Percentiles rank a stretch among this genome's conserved stretches.
Evolutionary conservation across 1,140 invertebrate species (phyloP).

Genomic region (Trichonephila clavipes): DNA sequence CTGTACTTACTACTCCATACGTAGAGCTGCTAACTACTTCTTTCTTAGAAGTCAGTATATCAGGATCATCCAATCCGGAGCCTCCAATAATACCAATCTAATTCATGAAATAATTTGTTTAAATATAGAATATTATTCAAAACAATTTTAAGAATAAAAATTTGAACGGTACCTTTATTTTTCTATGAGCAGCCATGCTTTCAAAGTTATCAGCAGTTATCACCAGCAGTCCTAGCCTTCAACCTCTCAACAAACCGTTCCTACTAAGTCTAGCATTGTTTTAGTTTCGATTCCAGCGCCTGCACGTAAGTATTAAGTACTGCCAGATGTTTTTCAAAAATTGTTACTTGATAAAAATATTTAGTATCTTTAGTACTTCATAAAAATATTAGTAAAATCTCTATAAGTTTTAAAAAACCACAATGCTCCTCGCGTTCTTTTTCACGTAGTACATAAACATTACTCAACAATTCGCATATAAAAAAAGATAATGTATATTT

Average conservation of each 20-base stretch:
- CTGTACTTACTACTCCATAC: slow-evolving; percentile 85
- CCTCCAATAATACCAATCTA: slow-evolving; percentile 98
- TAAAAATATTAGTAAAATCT: too few species aligned
- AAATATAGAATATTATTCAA: not conserved
- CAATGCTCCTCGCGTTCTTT: too few species aligned
- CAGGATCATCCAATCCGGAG: slow-evolving; percentile 92
- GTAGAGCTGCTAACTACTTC: slow-evolving; percentile 88
- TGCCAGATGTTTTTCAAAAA: not conserved
- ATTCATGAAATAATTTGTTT: not conserved
- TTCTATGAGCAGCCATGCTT: not conserved
- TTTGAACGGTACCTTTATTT: not conserved
- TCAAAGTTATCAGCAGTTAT: not conserved
- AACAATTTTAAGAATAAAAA: not conserved
- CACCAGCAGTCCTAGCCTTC: not conserved
- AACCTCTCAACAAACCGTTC: not conserved
- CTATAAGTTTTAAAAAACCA: too few species aligned
- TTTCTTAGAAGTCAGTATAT: slow-evolving; percentile 87
- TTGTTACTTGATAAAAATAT: too few species aligned
- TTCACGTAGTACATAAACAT: too few species aligned
- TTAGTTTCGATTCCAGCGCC: slow-evolving; percentile 20
- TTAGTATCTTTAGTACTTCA: too few species aligned
- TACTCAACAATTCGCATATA: too few species aligned
- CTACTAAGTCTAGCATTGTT: not conserved
- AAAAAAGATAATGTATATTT: too few species aligned
- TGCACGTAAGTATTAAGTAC: not conserved